Base-by-base conservation (phyloP, 1,140 invertebrate genomes). In the Acromyrmex charruanus region DNA sequence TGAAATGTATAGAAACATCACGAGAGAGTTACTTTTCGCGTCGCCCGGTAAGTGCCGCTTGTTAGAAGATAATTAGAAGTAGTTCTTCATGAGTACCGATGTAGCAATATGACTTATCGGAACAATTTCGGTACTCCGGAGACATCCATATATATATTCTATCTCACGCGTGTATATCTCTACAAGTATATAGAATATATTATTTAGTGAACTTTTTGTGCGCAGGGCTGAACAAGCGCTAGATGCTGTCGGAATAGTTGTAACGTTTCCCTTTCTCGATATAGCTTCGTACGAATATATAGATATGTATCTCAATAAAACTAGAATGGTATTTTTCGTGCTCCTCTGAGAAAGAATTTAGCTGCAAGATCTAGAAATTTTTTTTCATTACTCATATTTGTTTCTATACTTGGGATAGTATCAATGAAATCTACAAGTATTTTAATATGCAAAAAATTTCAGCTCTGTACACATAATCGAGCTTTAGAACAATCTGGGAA, bases 1-100 rank as follows among this genome's bases (percentile, higher is more conserved):
- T 25, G 31, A 21, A 51, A 18, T 21, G 12, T 6, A 10, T 1
- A 16, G 5, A 1, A 65, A 63, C 10, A 16, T 74, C 55, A n/a
- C 55, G 39, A 74, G n/a, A 31, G 55, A 14, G 39, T 21, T 16
- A 18, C 9, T 77, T 90, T 71, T 75, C 44, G 86, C 85, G 89
- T 91, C 90, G 81, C 89, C 91, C 92, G 92, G 94, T 94, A 95
- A 94, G 93, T 94, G 90, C 92, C 87, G 93, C 94, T 94, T 95
- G 89, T 93, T 95, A 95, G 93, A 94, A 90, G 91, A 92, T 88
- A 92, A 89, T 88, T 95, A 95, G 93, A 69, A 94, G 93, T 92
- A 89, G 91, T 61, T 84, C 61, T 39, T 55, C 69, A 39, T 12
- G 63, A 89, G 88, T 87, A 61, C 81, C 80, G 88, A 81, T 39